Evolutionary conservation across 2,113 vertebrate species (phyloP).

Genomic region (Aspiorhynchus laticeps): DNA sequence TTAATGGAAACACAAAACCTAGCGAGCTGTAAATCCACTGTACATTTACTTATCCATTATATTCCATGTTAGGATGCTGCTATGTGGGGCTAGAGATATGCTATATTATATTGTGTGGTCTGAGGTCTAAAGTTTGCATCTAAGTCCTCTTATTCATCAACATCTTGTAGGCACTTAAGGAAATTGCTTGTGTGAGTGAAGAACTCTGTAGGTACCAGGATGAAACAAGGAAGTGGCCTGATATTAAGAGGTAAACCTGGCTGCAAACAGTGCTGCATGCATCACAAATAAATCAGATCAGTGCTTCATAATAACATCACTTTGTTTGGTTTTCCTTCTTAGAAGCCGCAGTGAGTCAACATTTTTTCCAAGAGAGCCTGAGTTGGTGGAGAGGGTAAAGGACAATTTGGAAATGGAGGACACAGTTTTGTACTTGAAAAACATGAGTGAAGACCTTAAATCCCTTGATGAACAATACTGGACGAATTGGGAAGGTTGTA

Average conservation of each 20-base stretch:
- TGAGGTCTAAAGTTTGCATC: constrained; percentile 24
- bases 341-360: constrained; percentile 65
- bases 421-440: constrained; percentile 62
- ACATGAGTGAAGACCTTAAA: constrained; percentile 72
- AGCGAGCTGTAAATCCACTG: not conserved
- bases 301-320: constrained; percentile 29
- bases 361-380: constrained; percentile 70
- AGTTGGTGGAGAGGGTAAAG: constrained; percentile 66
- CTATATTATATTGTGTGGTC: not conserved
- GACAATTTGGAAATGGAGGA: constrained; percentile 64
- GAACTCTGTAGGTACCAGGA: constrained; percentile 97
- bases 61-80: not conserved
- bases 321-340: constrained; percentile 46
- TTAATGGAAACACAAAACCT: not conserved
- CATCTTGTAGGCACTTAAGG: constrained; percentile 87
- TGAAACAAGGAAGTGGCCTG: constrained; percentile 84
- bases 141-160: constrained; percentile 34
- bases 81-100: not conserved
- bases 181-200: constrained; percentile 95
- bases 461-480: constrained; percentile 76
- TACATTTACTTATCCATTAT: not conserved
- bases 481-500: constrained; percentile 70
- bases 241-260: constrained; percentile 78
- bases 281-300: constrained; percentile 7
- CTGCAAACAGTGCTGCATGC: constrained; percentile 14